These are phyloP conservation scores for Neodon shergylaensis DNA, from an alignment of 2,113 vertebrate species.

Conservation along the genomic window DNA sequence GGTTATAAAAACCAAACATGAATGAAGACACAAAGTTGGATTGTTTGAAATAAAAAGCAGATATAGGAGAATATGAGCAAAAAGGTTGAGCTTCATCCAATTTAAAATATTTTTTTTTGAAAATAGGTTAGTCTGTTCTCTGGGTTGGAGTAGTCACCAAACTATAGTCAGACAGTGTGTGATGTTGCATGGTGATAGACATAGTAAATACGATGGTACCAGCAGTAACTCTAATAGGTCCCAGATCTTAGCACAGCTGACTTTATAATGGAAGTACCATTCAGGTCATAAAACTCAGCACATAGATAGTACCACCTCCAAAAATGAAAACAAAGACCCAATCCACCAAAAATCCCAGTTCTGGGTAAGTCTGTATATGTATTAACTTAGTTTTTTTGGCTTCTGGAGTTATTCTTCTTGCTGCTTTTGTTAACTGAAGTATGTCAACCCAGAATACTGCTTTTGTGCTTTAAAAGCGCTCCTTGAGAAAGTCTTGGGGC, in stretches of 20 bases:
- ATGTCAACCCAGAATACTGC: not conserved
- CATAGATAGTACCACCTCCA: too few relatives aligned
- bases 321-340: not conserved
- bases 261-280: not conserved
- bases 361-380: not conserved
- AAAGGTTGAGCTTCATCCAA: not conserved
- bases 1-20: not conserved
- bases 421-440: not conserved
- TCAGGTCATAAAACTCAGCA: too few relatives aligned
- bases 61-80: not conserved
- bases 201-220: not conserved
- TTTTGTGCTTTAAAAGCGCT: not conserved
- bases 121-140: not conserved
- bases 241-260: not conserved
- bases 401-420: not conserved
- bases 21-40: not conserved
- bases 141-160: not conserved
- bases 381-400: not conserved
- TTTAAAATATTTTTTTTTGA: not conserved
- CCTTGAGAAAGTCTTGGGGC: not conserved
- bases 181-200: not conserved
- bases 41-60: not conserved
- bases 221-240: not conserved
- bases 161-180: not conserved
- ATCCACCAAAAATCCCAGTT: not conserved